These are phyloP conservation scores for Drosophila engyochracea DNA, from an alignment of 2,888 invertebrate species.

Conservation along the genomic window DNA sequence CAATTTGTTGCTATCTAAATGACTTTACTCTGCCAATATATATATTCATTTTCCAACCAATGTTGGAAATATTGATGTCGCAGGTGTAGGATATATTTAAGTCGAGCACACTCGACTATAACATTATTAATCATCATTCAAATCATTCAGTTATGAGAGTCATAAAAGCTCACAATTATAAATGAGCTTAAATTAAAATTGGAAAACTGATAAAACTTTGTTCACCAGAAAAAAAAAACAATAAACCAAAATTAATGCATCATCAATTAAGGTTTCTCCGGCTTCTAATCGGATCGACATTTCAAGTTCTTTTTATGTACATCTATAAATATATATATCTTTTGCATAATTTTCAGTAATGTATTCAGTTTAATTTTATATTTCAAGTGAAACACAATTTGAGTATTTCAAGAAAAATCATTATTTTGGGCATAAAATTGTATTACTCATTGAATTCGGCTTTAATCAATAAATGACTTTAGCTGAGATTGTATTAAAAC, in stretches of 20 bases:
- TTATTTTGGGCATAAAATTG: neutral
- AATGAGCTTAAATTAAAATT: neutral
- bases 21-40: too few relatives aligned
- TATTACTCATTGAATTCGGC: neutral
- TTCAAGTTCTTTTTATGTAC: neutral
- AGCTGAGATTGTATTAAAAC: neutral
- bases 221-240: neutral
- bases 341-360: neutral
- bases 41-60: neutral
- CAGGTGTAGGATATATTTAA: neutral
- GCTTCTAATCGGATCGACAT: neutral
- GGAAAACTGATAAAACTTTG: neutral
- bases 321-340: neutral
- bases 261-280: neutral
- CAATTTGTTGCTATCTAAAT: too few relatives aligned
- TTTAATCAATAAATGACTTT: neutral
- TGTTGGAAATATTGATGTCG: too few relatives aligned
- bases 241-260: neutral
- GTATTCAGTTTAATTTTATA: neutral
- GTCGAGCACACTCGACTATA: neutral
- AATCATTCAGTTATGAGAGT: neutral
- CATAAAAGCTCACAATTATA: neutral
- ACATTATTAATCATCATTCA: neutral
- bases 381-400: neutral
- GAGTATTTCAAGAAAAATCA: neutral